A percentile compares a stretch with the other conserved stretches of the same genome.
Evolutionary conservation across 2,888 invertebrate species (phyloP).

Genomic region (Meteorus colon): DNA sequence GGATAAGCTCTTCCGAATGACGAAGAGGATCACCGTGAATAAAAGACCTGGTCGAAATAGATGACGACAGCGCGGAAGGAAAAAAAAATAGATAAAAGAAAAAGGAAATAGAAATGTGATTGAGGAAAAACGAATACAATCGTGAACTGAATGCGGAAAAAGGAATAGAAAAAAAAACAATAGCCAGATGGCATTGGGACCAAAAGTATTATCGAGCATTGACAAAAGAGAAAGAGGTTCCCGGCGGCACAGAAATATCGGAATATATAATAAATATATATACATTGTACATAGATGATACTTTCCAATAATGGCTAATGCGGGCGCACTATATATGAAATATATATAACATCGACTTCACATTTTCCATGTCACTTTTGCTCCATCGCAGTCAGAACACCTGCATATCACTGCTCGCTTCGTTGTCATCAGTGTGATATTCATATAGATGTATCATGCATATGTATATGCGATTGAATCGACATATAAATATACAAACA

Average conservation of each 20-base stretch:
- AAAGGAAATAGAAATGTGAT: neutral
- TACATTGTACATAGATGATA: neutral
- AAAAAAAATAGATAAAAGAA: neutral
- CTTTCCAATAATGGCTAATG: neutral
- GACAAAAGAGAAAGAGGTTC: neutral
- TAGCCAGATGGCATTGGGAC: neutral
- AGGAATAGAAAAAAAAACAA: neutral
- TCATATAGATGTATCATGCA: neutral
- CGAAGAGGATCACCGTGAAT: neutral
- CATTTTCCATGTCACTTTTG: neutral
- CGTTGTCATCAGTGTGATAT: neutral
- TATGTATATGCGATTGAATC: neutral
- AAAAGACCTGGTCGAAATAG: neutral
- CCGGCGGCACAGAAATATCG: neutral
- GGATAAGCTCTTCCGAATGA: neutral
- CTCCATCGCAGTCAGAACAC: neutral
- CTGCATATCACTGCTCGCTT: neutral
- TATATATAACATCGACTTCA: neutral
- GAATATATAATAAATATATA: conserved; percentile 2
- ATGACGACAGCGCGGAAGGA: neutral
- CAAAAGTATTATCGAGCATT: neutral
- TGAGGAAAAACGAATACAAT: too few species aligned
- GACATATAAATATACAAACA: neutral
- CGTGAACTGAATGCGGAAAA: neutral
- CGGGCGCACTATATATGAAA: neutral